A percentile compares a stretch with the other conserved stretches of the same genome.
These are phyloP conservation scores for Liolophura sinensis DNA, from an alignment of 1,140 invertebrate genomes.

Conservation along the genomic window DNA sequence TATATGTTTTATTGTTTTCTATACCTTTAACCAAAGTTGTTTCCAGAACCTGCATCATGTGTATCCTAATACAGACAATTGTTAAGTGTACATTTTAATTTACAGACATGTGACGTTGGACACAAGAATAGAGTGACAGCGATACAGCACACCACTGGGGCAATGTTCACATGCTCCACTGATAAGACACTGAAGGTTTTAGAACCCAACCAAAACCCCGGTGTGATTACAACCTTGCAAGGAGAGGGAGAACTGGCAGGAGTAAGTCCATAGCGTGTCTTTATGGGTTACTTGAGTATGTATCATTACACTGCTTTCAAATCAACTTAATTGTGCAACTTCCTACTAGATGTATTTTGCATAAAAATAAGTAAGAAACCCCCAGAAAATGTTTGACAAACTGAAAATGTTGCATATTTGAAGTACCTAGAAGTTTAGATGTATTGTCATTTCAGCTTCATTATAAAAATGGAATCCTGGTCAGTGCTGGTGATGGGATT, in stretches of 20 bases:
- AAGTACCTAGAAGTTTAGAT: neutral
- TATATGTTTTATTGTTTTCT: neutral
- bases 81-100: slow-evolving; percentile 4
- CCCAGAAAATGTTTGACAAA: neutral
- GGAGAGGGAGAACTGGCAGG: slow-evolving; percentile 34
- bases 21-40: neutral
- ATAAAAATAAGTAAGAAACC: neutral
- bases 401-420: neutral
- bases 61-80: neutral
- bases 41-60: neutral
- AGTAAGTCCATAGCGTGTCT: slow-evolving; percentile 19
- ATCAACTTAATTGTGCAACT: neutral
- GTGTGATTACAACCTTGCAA: slow-evolving; percentile 26
- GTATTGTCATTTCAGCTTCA: slow-evolving; percentile 33
- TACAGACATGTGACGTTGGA: slow-evolving; percentile 41
- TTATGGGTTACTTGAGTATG: neutral
- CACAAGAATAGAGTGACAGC: slow-evolving; percentile 42
- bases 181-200: slow-evolving; percentile 40
- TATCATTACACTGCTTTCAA: neutral
- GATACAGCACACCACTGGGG: slow-evolving; percentile 31
- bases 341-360: neutral
- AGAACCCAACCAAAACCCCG: slow-evolving; percentile 35
- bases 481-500: slow-evolving; percentile 40
- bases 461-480: slow-evolving; percentile 38
- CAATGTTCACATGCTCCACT: slow-evolving; percentile 37